These are phyloP conservation scores for Ostrea edulis DNA, from an alignment of 1,140 invertebrate genomes.

Conservation along the genomic window DNA sequence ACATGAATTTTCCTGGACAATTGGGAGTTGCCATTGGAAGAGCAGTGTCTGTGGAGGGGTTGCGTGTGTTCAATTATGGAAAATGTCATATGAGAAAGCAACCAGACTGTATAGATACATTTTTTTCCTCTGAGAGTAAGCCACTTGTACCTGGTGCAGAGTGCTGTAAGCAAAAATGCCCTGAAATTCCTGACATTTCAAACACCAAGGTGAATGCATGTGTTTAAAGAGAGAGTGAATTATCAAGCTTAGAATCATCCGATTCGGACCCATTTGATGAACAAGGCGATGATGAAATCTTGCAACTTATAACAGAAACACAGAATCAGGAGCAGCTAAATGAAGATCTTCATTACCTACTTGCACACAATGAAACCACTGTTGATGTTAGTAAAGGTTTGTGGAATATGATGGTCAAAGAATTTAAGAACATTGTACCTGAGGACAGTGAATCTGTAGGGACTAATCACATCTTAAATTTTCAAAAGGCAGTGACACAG, in stretches of 20 bases:
- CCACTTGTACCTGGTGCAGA: background rate
- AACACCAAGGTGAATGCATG: background rate
- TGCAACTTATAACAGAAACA: background rate
- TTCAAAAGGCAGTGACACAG: background rate
- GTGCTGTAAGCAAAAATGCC: too few relatives aligned
- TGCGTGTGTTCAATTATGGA: constrained; percentile 30
- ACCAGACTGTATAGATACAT: background rate
- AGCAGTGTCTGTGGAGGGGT: constrained; percentile 12
- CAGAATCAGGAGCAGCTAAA: background rate
- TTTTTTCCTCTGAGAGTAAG: constrained; percentile 12
- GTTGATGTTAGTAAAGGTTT: background rate
- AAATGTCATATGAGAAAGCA: constrained; percentile 13
- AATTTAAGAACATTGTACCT: background rate
- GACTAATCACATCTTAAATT: background rate
- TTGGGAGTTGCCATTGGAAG: constrained; percentile 52
- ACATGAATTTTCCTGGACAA: constrained; percentile 50
- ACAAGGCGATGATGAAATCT: background rate
- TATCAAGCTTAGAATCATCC: background rate
- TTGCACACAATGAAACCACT: background rate
- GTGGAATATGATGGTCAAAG: background rate
- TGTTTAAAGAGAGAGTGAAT: background rate
- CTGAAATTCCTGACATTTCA: too few relatives aligned
- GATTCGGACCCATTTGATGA: constrained; percentile 1
- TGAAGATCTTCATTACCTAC: too few relatives aligned
- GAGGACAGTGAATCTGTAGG: background rate